Conservation (phyloP, 2,797 vertebrate species). For the Denticeps clupeoides region DNA sequence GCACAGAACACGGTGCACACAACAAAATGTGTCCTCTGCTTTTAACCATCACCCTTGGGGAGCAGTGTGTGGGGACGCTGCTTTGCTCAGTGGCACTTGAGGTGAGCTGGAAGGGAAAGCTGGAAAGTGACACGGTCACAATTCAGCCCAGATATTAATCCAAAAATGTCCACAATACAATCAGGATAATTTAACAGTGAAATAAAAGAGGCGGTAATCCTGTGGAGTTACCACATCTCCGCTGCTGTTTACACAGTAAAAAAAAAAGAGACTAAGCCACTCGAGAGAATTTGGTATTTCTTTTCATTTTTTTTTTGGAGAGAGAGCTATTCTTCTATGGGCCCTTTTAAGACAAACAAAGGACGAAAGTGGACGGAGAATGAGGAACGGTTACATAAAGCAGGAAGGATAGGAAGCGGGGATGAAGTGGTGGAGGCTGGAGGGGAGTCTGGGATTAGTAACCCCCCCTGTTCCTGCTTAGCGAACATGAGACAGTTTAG, state of each 20-base stretch:
- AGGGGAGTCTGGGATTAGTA: constrained; percentile 38
- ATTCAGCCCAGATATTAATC: not conserved
- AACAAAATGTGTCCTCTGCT: too few relatives aligned
- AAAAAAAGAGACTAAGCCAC: not conserved
- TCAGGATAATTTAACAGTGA: not conserved
- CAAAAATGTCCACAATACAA: constrained; percentile 2
- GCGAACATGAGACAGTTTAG: constrained; percentile 39
- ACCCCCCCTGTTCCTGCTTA: constrained; percentile 35
- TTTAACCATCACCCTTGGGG: too few relatives aligned
- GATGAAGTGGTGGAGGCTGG: not conserved
- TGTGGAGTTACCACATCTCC: constrained; percentile 5
- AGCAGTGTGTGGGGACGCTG: too few relatives aligned
- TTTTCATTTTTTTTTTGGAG: not conserved
- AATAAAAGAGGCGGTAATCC: constrained; percentile 4
- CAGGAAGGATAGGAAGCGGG: not conserved
- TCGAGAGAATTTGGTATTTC: not conserved
- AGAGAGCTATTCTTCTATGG: constrained; percentile 1
- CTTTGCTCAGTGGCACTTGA: too few relatives aligned
- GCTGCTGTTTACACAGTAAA: constrained; percentile 14
- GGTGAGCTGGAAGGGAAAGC: too few relatives aligned
- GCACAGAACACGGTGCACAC: too few relatives aligned
- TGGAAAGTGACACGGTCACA: too few relatives aligned
- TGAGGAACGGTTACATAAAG: constrained; percentile 14
- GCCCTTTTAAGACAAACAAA: constrained; percentile 12
- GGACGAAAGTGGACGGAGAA: constrained; percentile 4